Conservation (phyloP, 1,140 invertebrate species). For the Vanessa atalanta region DNA sequence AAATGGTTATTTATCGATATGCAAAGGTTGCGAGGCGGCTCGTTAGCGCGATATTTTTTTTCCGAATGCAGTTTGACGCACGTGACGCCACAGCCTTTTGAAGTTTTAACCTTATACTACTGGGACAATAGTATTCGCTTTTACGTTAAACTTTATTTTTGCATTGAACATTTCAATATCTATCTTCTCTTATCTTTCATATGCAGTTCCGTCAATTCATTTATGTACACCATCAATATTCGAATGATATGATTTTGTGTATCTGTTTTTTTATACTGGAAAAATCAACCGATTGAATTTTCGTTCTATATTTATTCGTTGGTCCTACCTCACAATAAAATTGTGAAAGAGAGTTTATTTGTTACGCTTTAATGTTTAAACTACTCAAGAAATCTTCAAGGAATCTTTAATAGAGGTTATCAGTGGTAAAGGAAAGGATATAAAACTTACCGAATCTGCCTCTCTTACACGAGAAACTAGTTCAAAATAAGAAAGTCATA, state of each 20-base stretch:
- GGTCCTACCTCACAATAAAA: no score
- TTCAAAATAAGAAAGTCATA: background rate
- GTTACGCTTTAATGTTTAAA: no score
- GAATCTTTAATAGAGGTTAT: no score
- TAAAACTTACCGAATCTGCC: no score
- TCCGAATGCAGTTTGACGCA: constrained; percentile 32
- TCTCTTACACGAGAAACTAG: no score
- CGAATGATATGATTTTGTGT: background rate
- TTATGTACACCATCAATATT: background rate
- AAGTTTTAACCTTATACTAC: constrained; percentile 27
- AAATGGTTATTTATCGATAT: constrained; percentile 38
- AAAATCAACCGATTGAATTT: no score
- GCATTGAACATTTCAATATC: background rate
- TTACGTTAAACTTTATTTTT: background rate
- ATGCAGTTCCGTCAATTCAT: background rate
- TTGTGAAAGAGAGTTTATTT: no score
- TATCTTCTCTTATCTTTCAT: background rate
- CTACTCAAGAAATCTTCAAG: no score
- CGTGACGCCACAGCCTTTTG: constrained; percentile 32
- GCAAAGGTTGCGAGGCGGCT: constrained; percentile 23
- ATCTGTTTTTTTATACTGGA: no score
- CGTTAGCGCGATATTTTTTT: constrained; percentile 33
- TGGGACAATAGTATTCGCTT: constrained; percentile 10
- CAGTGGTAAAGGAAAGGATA: no score
- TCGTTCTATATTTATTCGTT: no score